These are phyloP conservation scores for Epinephelus moara DNA, from an alignment of 2,113 vertebrate genomes.

Conservation along the genomic window DNA sequence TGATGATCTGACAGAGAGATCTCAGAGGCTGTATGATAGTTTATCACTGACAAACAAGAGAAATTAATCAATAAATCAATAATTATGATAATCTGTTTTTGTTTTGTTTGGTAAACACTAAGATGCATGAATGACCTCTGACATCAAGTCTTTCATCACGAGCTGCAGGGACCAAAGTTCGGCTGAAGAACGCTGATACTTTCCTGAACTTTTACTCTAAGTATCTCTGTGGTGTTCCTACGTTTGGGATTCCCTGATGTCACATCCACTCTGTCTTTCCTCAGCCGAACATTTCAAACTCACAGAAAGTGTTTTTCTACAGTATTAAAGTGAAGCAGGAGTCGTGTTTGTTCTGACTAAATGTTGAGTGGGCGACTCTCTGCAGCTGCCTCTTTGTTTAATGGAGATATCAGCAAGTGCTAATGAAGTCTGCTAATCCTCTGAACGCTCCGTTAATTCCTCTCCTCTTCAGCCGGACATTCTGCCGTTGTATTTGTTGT, in stretches of 20 bases:
- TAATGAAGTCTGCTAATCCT: slow-evolving; percentile 76
- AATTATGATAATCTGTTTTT: too few relatives aligned
- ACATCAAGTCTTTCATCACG: too few relatives aligned
- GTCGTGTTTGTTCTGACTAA: slow-evolving; percentile 61
- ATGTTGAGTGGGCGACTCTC: slow-evolving; percentile 62
- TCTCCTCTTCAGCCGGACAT: slow-evolving; percentile 37
- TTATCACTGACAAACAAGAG: too few relatives aligned
- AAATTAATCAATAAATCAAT: too few relatives aligned
- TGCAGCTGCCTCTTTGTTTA: slow-evolving; percentile 67
- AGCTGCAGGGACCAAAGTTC: too few relatives aligned
- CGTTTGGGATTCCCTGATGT: slow-evolving; percentile 19
- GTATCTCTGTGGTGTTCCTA: background rate
- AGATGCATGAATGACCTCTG: too few relatives aligned
- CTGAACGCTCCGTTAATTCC: slow-evolving; percentile 59
- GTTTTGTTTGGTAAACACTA: too few relatives aligned
- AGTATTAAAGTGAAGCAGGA: background rate
- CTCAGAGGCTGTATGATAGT: too few relatives aligned
- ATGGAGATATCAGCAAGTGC: slow-evolving; percentile 69
- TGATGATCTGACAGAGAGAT: too few relatives aligned
- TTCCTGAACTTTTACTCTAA: background rate
- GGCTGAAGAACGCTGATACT: background rate
- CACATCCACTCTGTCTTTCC: slow-evolving; percentile 4
- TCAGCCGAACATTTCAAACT: slow-evolving; percentile 45
- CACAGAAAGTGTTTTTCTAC: slow-evolving; percentile 28
- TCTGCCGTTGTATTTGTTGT: slow-evolving; percentile 68